Percentiles rank a stretch among this genome's conserved stretches.
These are phyloP conservation scores for Irena cyanogastra DNA, from an alignment of 2,113 vertebrate species.

Conservation along the genomic window DNA sequence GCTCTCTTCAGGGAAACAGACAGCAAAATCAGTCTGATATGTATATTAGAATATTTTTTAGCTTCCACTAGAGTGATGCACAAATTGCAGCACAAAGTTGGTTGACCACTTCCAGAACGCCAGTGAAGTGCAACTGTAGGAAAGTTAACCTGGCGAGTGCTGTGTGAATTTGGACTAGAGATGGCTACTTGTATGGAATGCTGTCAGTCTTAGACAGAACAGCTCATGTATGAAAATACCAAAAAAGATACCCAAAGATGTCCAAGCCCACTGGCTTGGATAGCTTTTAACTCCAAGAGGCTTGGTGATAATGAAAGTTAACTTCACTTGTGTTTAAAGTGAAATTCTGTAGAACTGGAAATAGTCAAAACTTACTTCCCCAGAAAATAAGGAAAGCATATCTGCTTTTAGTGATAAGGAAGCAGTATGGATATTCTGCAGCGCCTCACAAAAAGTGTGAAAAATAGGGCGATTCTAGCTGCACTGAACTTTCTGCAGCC, in stretches of 20 bases:
- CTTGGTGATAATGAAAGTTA: not conserved
- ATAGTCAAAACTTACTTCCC: not conserved
- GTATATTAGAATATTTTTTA: not conserved
- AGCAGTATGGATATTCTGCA: not conserved
- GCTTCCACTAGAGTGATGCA: not conserved
- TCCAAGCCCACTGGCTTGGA: not conserved
- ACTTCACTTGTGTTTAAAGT: not conserved
- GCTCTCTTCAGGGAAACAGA: not conserved
- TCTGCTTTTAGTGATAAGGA: not conserved
- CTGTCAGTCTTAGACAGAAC: not conserved
- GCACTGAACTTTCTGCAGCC: no score
- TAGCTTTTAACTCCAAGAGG: not conserved
- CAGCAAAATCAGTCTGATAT: not conserved
- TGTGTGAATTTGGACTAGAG: not conserved
- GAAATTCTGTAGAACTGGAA: not conserved
- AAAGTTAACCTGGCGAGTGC: not conserved
- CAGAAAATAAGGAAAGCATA: not conserved
- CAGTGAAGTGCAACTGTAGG: not conserved
- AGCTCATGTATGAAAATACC: not conserved
- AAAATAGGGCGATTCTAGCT: no score
- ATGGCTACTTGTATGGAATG: not conserved
- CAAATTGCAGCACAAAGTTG: not conserved
- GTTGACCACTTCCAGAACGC: not conserved
- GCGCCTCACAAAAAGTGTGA: not conserved
- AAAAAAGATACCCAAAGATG: not conserved